Percentiles rank a stretch among this genome's conserved stretches.
Evolutionary conservation across 1,140 invertebrate species (phyloP).

Genomic region (Rhagoletis pomonella): DNA sequence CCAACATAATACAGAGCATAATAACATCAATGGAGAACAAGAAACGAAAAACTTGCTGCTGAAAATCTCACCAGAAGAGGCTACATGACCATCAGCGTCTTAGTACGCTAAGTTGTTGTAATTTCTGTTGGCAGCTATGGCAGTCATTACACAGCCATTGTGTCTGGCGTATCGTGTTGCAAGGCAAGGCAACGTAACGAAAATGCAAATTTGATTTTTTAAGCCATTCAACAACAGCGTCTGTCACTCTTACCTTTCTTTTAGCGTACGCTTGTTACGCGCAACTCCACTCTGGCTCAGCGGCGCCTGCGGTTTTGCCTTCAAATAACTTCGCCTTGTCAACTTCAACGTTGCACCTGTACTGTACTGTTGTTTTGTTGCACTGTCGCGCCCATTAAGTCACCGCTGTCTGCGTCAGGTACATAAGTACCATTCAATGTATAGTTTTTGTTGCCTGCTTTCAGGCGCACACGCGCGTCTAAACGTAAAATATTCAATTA

Average conservation of each 20-base stretch:
- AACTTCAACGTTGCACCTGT: neutral
- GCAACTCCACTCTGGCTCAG: neutral
- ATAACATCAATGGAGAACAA: neutral
- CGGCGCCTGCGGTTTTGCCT: neutral
- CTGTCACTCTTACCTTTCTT: slow-evolving; percentile 27
- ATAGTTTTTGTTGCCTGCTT: slow-evolving; percentile 32
- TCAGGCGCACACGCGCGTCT: slow-evolving; percentile 43
- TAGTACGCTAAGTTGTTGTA: no score
- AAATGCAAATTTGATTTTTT: slow-evolving; percentile 52
- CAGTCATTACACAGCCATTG: neutral
- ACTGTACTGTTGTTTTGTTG: neutral
- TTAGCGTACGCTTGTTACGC: neutral
- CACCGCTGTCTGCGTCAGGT: neutral
- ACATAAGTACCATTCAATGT: slow-evolving; percentile 2
- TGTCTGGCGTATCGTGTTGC: slow-evolving; percentile 4
- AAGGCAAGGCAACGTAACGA: neutral
- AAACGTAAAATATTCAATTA: slow-evolving; percentile 55
- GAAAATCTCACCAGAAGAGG: neutral
- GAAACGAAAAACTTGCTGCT: neutral
- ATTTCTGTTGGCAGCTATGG: neutral
- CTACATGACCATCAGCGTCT: neutral
- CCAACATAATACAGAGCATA: neutral
- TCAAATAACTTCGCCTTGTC: neutral
- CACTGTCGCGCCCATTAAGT: slow-evolving; percentile 14
- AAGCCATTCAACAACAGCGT: slow-evolving; percentile 24